Evolutionary conservation across 1,140 invertebrate genomes (phyloP).

Genomic region (Drosophila elegans): DNA sequence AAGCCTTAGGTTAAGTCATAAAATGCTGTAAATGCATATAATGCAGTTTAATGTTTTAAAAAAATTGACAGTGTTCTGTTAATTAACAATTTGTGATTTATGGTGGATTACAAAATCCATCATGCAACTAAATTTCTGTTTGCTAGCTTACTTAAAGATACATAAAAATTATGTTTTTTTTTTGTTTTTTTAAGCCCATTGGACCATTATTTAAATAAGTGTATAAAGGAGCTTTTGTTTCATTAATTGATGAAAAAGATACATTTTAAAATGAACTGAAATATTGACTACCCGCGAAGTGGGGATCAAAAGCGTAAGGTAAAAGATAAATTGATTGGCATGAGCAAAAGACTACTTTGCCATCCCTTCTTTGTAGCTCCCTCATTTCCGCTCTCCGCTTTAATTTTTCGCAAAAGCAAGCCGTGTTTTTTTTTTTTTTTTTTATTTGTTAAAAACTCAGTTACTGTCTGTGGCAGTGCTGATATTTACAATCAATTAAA

Average conservation of each 20-base stretch:
- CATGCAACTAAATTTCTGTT: no score
- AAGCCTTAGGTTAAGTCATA: neutral
- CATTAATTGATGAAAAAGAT: conserved; percentile 2
- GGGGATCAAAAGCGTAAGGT: neutral
- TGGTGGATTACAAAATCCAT: no score
- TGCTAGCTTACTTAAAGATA: no score
- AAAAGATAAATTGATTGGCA: neutral
- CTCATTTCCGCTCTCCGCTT: neutral
- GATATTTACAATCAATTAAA: conserved; percentile 82
- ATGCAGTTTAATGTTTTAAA: no score
- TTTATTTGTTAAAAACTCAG: conserved; percentile 12
- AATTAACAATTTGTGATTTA: no score
- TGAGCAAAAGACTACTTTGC: neutral
- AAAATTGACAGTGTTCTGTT: no score
- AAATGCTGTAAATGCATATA: neutral
- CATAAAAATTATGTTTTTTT: no score
- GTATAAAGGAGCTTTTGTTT: neutral
- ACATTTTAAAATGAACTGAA: conserved; percentile 26
- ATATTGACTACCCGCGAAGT: conserved; percentile 10
- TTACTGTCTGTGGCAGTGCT: conserved; percentile 51
- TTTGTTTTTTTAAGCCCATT: neutral
- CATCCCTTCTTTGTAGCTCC: neutral
- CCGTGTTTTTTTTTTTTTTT: no score
- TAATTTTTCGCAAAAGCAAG: neutral
- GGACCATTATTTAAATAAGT: no score